These are phyloP conservation scores for Heliconius ismenius DNA, from an alignment of 2,888 invertebrate species.

Conservation along the genomic window DNA sequence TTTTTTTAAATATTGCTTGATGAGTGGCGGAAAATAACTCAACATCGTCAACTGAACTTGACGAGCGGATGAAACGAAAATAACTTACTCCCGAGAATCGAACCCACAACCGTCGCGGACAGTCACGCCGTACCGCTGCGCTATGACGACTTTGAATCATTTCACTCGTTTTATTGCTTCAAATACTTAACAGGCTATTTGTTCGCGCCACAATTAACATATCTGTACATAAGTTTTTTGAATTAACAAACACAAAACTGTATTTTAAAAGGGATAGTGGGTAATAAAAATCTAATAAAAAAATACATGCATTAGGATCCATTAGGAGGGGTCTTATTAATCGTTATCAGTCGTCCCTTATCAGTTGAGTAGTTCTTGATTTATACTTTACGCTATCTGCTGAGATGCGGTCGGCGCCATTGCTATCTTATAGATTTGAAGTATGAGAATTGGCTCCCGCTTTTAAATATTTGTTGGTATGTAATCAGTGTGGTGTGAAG, in stretches of 20 bases:
- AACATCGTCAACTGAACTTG: neutral
- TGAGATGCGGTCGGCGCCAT: conserved; percentile 55
- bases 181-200: conserved; percentile 24
- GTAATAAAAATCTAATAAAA: conserved; percentile 43
- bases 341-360: conserved; percentile 51
- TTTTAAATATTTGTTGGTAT: conserved; percentile 28
- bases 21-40: neutral
- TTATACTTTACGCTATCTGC: conserved; percentile 54
- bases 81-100: accelerated
- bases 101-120: neutral
- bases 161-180: conserved; percentile 14
- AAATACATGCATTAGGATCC: conserved; percentile 50
- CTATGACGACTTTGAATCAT: neutral
- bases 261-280: conserved; percentile 36
- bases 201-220: conserved; percentile 21
- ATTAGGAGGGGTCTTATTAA: conserved; percentile 52
- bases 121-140: neutral
- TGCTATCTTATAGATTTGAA: conserved; percentile 50
- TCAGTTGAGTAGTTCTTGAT: conserved; percentile 55
- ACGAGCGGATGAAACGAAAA: neutral
- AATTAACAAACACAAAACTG: conserved; percentile 26
- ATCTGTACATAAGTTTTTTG: conserved; percentile 19
- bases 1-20: neutral
- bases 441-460: conserved; percentile 41
- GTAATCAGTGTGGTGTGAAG: conserved; percentile 9